These are phyloP conservation scores for Limnodromus scolopaceus DNA, from an alignment of 2,797 vertebrate genomes.

Conservation along the genomic window DNA sequence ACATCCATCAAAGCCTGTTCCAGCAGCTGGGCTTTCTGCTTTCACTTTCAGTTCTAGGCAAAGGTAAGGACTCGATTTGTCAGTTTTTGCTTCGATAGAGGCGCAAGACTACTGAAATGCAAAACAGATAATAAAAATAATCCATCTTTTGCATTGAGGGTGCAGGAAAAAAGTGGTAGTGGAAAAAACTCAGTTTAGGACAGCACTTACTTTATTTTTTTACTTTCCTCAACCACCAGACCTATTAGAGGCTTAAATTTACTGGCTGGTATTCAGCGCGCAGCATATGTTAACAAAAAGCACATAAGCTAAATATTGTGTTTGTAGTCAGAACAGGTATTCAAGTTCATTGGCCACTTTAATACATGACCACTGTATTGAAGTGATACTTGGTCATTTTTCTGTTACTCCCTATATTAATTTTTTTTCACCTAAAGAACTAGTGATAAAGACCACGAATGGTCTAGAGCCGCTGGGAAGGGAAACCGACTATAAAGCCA, in stretches of 20 bases:
- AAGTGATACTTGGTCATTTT: background rate
- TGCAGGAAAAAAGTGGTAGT: background rate
- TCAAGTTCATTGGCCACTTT: background rate
- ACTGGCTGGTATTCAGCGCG: background rate
- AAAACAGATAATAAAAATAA: background rate
- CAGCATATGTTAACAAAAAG: background rate
- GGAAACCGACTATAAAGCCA: background rate
- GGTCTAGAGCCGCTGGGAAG: background rate
- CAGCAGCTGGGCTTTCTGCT: background rate
- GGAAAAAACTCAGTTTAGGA: background rate
- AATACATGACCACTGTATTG: too few species aligned
- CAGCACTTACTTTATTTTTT: background rate
- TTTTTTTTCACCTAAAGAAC: background rate
- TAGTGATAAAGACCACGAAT: background rate
- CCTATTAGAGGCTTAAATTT: background rate
- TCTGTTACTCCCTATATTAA: accelerated
- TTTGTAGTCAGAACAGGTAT: background rate
- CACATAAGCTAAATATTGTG: background rate
- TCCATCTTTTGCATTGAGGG: background rate
- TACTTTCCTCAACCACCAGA: background rate
- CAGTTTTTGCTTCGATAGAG: background rate
- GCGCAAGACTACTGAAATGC: background rate
- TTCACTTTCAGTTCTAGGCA: background rate
- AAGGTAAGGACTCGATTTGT: background rate
- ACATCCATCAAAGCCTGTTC: background rate